Percentiles rank a stretch among this genome's conserved stretches.
Conservation (phyloP, 2,113 vertebrate genomes). For the Platysteira castanea region DNA sequence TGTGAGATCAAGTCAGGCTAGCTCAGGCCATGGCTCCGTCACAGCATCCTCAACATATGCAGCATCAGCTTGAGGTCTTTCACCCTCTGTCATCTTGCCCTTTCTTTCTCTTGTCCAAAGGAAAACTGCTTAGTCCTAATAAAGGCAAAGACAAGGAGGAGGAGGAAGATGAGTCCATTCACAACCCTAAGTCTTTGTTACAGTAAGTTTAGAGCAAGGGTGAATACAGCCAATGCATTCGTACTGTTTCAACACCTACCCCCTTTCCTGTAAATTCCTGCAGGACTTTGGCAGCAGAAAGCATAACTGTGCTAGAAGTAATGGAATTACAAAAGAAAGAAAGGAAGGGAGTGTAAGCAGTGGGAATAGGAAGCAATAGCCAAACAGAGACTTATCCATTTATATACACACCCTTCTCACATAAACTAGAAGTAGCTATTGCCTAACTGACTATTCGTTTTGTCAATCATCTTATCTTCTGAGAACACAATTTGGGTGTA, state of each 20-base stretch:
- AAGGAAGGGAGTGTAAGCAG: neutral
- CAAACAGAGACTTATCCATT: neutral
- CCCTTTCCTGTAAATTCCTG: neutral
- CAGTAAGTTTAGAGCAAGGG: neutral
- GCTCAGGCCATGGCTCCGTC: fast-evolving
- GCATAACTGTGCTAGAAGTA: neutral
- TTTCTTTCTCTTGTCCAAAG: neutral
- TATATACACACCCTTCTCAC: neutral
- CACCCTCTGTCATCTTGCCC: neutral
- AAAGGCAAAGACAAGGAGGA: neutral
- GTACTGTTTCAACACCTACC: neutral
- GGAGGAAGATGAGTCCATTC: neutral
- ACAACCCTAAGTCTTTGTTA: neutral
- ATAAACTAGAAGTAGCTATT: neutral
- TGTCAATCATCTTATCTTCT: neutral
- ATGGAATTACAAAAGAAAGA: neutral
- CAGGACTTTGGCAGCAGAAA: neutral
- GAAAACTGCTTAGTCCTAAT: neutral
- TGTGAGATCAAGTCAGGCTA: neutral
- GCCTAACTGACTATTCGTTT: neutral
- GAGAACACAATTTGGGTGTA: neutral
- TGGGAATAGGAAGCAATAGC: neutral
- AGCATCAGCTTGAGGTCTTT: neutral
- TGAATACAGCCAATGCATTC: neutral
- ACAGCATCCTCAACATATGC: fast-evolving